Conservation (phyloP, 2,888 invertebrate genomes). For the Dynastes maya region DNA sequence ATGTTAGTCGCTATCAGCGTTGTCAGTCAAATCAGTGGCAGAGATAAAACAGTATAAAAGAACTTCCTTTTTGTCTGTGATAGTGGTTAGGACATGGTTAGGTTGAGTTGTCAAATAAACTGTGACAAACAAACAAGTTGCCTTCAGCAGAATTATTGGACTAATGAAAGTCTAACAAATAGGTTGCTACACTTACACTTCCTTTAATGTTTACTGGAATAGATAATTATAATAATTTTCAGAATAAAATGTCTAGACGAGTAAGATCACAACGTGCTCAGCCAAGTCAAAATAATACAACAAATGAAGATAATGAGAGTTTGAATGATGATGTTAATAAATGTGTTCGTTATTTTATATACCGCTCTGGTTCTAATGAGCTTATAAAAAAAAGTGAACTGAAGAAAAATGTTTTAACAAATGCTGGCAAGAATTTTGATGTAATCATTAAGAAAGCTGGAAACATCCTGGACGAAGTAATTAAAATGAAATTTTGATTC, state of each 20-base stretch:
- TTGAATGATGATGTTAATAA: conserved; percentile 21
- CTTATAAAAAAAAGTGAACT: conserved; percentile 24
- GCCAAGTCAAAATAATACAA: background rate
- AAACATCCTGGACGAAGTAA: conserved; percentile 16
- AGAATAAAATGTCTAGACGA: conserved; percentile 9
- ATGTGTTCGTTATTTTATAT: conserved; percentile 35
- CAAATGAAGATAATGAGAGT: background rate
- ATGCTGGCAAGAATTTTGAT: conserved; percentile 21
- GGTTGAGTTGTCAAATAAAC: too few species aligned
- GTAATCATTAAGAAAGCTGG: background rate
- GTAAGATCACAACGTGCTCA: background rate
- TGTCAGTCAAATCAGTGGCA: too few species aligned
- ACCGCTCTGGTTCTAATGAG: conserved; percentile 35
- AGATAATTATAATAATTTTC: background rate
- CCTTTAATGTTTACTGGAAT: too few species aligned
- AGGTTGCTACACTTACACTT: too few species aligned
- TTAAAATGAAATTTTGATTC: background rate
- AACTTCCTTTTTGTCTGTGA: too few species aligned
- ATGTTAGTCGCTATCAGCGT: too few species aligned
- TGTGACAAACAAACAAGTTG: too few species aligned
- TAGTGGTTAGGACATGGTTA: too few species aligned
- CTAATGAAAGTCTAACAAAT: too few species aligned
- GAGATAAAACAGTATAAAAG: too few species aligned
- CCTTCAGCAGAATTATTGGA: too few species aligned
- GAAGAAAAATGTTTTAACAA: conserved; percentile 25